A percentile compares a stretch with the other conserved stretches of the same genome.
phyloP scores from a whole-genome alignment of 2,113 vertebrate genomes.

The Myotis brandtii region DNA sequence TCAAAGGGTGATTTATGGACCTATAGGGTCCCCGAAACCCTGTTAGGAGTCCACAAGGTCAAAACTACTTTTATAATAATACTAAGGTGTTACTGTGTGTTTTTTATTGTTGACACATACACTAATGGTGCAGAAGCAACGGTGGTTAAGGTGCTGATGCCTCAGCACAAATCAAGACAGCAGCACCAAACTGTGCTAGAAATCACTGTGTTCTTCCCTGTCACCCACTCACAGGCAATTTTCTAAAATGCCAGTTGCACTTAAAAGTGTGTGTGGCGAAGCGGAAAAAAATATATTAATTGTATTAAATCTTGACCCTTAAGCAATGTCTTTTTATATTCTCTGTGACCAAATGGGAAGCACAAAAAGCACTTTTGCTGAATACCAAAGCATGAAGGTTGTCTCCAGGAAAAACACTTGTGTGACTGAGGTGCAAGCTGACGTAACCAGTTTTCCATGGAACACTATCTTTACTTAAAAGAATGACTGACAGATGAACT shows the following conservation, averaged over 20 bases:
- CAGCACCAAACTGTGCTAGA: not conserved
- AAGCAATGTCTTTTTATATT: constrained; percentile 66
- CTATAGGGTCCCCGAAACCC: not conserved
- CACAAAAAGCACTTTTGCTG: constrained; percentile 35
- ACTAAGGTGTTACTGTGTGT: not conserved
- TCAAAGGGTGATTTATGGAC: not conserved
- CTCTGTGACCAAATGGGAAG: constrained; percentile 30
- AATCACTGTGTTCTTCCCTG: not conserved
- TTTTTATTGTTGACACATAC: not conserved
- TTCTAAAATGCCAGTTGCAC: not conserved
- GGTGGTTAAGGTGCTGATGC: not conserved
- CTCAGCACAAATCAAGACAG: not conserved
- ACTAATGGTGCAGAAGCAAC: not conserved
- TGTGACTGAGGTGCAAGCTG: constrained; percentile 58
- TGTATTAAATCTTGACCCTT: constrained; percentile 62
- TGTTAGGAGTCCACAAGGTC: not conserved
- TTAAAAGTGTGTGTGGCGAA: constrained; percentile 28
- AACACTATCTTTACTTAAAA: constrained; percentile 67
- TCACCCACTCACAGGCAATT: not conserved
- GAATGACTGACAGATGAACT: constrained; percentile 73
- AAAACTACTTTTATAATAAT: not conserved
- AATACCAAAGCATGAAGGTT: not conserved
- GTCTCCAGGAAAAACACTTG: constrained; percentile 59
- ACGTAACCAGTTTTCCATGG: constrained; percentile 49
- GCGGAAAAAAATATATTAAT: constrained; percentile 47